Base-by-base conservation (phyloP, 2,797 vertebrate genomes). In the Neopelma chrysocephalum region DNA sequence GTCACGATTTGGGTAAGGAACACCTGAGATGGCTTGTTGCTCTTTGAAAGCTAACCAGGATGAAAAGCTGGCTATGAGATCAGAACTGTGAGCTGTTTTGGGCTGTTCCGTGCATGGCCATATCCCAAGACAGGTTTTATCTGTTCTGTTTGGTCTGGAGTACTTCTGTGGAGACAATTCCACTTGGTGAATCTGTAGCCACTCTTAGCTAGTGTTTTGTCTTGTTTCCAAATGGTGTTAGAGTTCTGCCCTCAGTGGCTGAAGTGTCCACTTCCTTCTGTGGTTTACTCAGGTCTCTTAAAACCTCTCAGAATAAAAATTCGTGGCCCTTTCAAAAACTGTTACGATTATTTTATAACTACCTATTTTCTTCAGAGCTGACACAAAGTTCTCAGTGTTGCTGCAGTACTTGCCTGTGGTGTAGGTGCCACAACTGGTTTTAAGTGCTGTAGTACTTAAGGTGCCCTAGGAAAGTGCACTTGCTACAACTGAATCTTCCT, bases 1-100 rank as follows among this genome's bases (percentile, higher is more conserved):
- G 99, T 85, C 99, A 99, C 16, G 99, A 99, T 94, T 96, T 99
- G 32, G 99, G 99, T 99, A 97, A 98, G 98, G 84, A 81, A 11
- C 27, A 10, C 23, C 12, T 56, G 50, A 62, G 31, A 2, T 36
- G 54, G 15, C 15, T 72, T 54, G 4, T 70, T 91, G 72, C 36
- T 71, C 26, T 61, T 61, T 53, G 60, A 56, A 68, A 69, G 27
- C 31, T 79, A 19, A 50, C 12, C 21, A 43, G 15, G 31, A 14
- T 61, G 62, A 47, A 75, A 70, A 61, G 23, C 32, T 75, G n/a
- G 7, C 65, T 81, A 17, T 6, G 42, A 62, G 68, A 16, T 64
- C 20, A 32, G 58, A 73, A 29, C 1, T 20, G 29, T 70, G 64
- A 53, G 36, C 36, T 47, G 3, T n/a, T 75, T 42, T 10, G 51